These are phyloP conservation scores for Gallinago media DNA, from an alignment of 2,113 vertebrate species.

Conservation along the genomic window DNA sequence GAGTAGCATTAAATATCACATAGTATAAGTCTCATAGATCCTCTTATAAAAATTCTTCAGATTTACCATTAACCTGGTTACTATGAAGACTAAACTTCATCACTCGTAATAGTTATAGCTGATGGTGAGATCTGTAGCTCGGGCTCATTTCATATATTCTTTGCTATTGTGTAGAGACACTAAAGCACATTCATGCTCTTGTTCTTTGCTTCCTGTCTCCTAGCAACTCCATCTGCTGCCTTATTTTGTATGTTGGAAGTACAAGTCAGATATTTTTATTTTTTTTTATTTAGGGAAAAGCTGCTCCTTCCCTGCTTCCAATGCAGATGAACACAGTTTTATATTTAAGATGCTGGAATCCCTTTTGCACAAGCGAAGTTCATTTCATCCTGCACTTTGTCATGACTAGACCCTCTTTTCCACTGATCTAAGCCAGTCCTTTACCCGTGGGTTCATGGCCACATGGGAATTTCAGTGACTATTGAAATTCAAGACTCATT, in stretches of 20 bases:
- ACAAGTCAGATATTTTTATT: neutral
- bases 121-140: neutral
- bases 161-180: constrained; percentile 41
- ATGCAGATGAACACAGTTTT: neutral
- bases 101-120: neutral
- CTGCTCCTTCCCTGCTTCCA: neutral
- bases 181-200: constrained; percentile 37
- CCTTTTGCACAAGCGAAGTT: neutral
- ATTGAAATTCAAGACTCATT: neutral
- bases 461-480: neutral
- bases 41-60: neutral
- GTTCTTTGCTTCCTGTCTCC: constrained; percentile 68
- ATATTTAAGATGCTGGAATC: constrained; percentile 1
- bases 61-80: neutral
- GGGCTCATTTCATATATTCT: neutral
- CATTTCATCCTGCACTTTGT: neutral
- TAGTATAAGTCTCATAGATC: neutral
- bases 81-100: neutral
- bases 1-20: neutral
- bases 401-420: neutral
- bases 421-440: neutral
- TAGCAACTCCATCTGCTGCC: constrained; percentile 72
- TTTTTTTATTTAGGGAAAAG: constrained; percentile 38
- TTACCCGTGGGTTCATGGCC: neutral
- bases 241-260: constrained; percentile 60